Percentiles rank a stretch among this genome's conserved stretches.
phyloP scores from a whole-genome alignment of 2,888 invertebrate species.

The Pollenia amentaria region DNA sequence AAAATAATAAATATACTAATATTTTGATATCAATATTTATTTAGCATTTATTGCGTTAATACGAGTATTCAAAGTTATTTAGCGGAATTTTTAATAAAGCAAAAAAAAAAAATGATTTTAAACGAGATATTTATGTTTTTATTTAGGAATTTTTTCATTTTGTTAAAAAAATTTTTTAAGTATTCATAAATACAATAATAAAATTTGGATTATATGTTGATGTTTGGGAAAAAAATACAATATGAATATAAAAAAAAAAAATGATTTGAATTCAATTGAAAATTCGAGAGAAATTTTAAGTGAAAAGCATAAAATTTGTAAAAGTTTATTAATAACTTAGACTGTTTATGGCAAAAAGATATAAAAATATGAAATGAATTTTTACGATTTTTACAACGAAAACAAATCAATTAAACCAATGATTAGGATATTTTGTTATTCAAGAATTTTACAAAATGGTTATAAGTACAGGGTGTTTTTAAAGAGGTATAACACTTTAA shows the following conservation, averaged over 20 bases:
- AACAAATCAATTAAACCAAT: no score
- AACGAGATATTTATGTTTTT: conserved; percentile 33
- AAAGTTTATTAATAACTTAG: conserved; percentile 2
- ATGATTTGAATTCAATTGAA: conserved; percentile 21
- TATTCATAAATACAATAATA: background rate
- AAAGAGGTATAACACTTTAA: no score
- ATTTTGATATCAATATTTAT: conserved; percentile 54
- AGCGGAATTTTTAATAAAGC: conserved; percentile 42
- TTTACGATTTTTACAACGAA: no score
- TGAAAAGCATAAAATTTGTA: conserved; percentile 1
- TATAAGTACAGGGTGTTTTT: no score
- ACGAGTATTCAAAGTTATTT: conserved; percentile 48
- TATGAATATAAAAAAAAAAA: background rate
- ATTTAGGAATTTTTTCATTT: conserved; percentile 6
- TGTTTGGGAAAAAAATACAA: background rate
- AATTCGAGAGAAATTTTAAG: background rate
- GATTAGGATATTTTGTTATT: no score
- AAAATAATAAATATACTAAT: conserved; percentile 7
- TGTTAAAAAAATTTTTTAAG: background rate
- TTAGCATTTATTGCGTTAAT: conserved; percentile 48
- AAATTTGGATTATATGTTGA: conserved; percentile 14
- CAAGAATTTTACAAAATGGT: no score
- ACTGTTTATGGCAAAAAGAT: background rate
- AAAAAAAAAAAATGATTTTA: conserved; percentile 19
- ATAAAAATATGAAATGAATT: background rate